A percentile compares a stretch with the other conserved stretches of the same genome.
Conservation (phyloP, 2,797 vertebrate species). For the Crenuchus spilurus region DNA sequence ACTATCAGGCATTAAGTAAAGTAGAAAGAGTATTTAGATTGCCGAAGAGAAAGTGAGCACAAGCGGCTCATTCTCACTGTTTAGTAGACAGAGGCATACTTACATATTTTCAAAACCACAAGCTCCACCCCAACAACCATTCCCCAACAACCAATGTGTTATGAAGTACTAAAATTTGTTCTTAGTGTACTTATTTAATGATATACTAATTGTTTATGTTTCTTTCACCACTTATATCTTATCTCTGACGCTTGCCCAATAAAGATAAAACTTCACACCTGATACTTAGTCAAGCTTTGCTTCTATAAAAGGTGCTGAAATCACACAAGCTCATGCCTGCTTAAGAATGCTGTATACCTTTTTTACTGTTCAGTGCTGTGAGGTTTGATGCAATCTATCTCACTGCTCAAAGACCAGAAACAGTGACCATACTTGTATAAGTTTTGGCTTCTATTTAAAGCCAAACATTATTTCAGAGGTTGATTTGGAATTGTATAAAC, state of each 20-base stretch:
- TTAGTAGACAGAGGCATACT: no score
- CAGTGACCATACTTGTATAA: no score
- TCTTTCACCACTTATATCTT: not conserved
- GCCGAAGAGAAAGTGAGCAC: not conserved
- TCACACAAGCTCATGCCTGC: slow-evolving; percentile 10
- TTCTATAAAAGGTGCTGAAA: not conserved
- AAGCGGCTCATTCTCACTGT: not conserved
- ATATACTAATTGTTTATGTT: no score
- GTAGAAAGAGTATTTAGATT: no score
- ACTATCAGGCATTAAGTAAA: not conserved
- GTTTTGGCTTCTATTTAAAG: slow-evolving; percentile 5
- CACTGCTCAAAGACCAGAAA: no score
- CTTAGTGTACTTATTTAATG: no score
- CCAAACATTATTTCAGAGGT: no score
- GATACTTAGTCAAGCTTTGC: not conserved
- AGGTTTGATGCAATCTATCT: no score
- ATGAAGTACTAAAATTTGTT: no score
- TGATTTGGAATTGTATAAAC: no score
- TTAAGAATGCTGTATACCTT: not conserved
- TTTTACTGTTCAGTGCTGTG: not conserved
- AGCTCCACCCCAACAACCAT: slow-evolving; percentile 33
- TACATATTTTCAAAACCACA: not conserved
- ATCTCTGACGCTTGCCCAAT: not conserved
- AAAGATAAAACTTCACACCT: not conserved
- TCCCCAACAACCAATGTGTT: not conserved